Evolutionary conservation across 2,888 invertebrate genomes (phyloP), one percentile per base, ranked within the genome.

Genomic region (Dione vanillae): DNA sequence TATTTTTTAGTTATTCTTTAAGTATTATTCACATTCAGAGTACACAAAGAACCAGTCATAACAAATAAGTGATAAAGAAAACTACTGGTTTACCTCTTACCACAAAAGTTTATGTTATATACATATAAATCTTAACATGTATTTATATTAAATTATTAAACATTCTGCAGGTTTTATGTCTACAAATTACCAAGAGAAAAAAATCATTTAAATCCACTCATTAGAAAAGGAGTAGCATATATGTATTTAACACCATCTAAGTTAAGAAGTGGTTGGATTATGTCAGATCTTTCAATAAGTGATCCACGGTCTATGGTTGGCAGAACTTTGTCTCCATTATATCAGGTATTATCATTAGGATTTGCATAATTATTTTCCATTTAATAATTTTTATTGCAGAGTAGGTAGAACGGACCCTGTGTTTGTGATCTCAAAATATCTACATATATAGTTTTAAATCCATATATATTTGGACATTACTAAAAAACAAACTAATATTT

Each of bases 151-250:
- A 9, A 27, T 51, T 19, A 64, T 40, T 19, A 47, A 37, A 11
- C 49, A 16, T 43, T 7, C 87, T 88, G 8, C 79, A 98, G 98
- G 98, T 98, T 95, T 87, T 96, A 97, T 77, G 89, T 96, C 37
- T 98, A 98, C 86, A 98, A 98, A 89, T 83, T 97, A 73, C 97
- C 97, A 1, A 94, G 94, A 78, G 93, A 95, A 78, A 93, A 94
- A 65, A 86, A 94, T 72, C 94, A 94, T 74, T 80, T 91, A 1
- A 94, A 94, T 79, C 88, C 92, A 0, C 79, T 94, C 19, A 90
- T 95, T 69, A 91, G 91, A 65, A 87, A 90, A 74, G 97, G 97
- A 0, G 86, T 95, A 12, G 95, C 95, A 1, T 97, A 97, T 80
- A 89, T 96, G 81, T 96, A 95, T 80, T 94, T 97, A 16, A 96